phyloP scores from a whole-genome alignment of 1,140 invertebrate species.

The Liolophura sinensis region DNA sequence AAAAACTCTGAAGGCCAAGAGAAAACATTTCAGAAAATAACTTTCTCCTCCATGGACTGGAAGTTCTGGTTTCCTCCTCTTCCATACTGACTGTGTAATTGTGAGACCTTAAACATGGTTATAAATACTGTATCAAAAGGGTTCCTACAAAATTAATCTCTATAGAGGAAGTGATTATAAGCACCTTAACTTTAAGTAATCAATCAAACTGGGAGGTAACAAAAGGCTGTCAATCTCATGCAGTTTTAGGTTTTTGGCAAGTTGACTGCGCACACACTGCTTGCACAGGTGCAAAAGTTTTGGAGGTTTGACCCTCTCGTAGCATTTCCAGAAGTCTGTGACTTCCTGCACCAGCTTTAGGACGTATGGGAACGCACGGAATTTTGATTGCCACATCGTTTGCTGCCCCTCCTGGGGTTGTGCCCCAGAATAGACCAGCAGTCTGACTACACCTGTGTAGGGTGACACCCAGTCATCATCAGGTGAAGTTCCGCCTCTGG shows the following conservation, averaged over 20 bases:
- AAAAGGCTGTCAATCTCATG: slow-evolving; percentile 25
- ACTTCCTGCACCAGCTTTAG: slow-evolving; percentile 23
- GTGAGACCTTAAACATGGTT: too few species aligned
- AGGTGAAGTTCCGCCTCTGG: too few species aligned
- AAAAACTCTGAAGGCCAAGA: too few species aligned
- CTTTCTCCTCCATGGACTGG: too few species aligned
- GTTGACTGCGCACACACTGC: slow-evolving; percentile 21
- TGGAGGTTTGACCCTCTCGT: slow-evolving; percentile 14
- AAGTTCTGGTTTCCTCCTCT: too few species aligned
- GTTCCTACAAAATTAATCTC: too few species aligned
- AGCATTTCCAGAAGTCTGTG: slow-evolving; percentile 25
- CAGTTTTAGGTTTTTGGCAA: slow-evolving; percentile 19
- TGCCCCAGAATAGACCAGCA: slow-evolving; percentile 25
- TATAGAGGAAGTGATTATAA: slow-evolving; percentile 6
- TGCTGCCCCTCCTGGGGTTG: neutral
- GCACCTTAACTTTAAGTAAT: slow-evolving; percentile 28
- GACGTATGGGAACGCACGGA: slow-evolving; percentile 7
- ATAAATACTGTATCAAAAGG: too few species aligned
- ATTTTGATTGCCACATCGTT: slow-evolving; percentile 11
- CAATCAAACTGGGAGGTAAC: slow-evolving; percentile 26
- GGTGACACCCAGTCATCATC: slow-evolving; percentile 13
- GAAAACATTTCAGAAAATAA: too few species aligned
- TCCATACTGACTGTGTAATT: too few species aligned
- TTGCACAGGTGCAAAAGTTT: slow-evolving; percentile 31
- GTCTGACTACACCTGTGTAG: slow-evolving; percentile 29